Percentiles rank a stretch among this genome's conserved stretches.
Evolutionary conservation across 2,797 vertebrate genomes (phyloP).

Genomic region (Manis pentadactyla): DNA sequence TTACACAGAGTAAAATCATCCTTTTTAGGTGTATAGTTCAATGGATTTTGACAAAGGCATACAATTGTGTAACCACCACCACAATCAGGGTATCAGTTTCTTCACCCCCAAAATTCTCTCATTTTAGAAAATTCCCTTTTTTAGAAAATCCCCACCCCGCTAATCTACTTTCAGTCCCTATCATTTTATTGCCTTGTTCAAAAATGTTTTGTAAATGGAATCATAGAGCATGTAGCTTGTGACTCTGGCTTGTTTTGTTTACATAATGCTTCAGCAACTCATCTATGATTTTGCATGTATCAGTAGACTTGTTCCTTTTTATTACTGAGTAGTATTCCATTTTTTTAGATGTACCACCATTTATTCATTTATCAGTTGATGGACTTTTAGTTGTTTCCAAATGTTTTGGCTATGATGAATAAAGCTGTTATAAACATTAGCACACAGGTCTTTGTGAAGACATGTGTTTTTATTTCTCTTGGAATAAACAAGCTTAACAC

Average conservation of each 20-base stretch:
- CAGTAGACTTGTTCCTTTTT: background rate
- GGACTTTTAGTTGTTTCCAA: background rate
- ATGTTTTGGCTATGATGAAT: background rate
- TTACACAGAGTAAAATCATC: background rate
- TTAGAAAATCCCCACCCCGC: background rate
- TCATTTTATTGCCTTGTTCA: background rate
- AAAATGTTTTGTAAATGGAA: background rate
- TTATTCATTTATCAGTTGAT: background rate
- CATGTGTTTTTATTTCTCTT: background rate
- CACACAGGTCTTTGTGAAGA: background rate
- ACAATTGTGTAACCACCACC: background rate
- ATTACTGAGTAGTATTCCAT: background rate
- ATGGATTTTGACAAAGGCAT: background rate
- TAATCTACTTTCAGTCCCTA: background rate
- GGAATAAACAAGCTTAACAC: background rate
- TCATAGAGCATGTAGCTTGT: background rate
- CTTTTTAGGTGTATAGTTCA: background rate
- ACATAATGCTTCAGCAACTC: background rate
- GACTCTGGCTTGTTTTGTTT: background rate
- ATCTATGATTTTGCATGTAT: fast-evolving
- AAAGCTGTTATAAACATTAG: background rate
- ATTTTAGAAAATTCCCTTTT: background rate
- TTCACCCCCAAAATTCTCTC: background rate
- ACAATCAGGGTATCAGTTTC: background rate
- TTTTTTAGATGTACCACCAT: background rate